Evolutionary conservation across 2,888 invertebrate species (phyloP), one percentile per base, ranked within the genome.

Genomic region (Patella depressa): DNA sequence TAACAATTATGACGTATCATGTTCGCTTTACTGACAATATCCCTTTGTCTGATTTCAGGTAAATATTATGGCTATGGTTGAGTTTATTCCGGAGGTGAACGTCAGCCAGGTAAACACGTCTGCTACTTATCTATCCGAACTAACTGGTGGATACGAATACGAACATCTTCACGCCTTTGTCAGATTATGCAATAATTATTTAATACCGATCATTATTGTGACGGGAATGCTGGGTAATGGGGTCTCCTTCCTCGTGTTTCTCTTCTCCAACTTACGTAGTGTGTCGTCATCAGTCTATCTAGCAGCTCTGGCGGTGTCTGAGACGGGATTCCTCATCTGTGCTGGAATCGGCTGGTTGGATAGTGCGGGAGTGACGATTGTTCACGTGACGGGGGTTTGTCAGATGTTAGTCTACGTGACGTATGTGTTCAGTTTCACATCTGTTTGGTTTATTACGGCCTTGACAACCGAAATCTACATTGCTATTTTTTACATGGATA

Each of bases 381-480:
- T 86, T 74, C 83, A 82, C 77, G 82, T 78, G 15, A 73, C 83
- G 34, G 86, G 84, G n/a, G 81, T 85, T 45, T 88, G 86, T 72
- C 85, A 87, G 75, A 78, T 84, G 15, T 82, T 85, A 0, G 85
- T 87, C 12, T 88, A 84, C 73, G 69, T 84, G 55, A 85, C 85
- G 9, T 86, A 85, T 78, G 84, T 87, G 17, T 84, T 87, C 78
- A 85, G 87, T 19, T 88, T 88, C 71, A 83, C 86, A 19, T 88
- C 88, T 9, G 82, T 88, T 4, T 87, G 87, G 87, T 85, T 85
- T 78, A 85, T 88, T 3, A 85, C 85, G 70, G 84, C 84, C 17
- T 87, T 88, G 69, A 88, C 86, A 0, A 74, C 80, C n/a, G 86
- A 86, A 78, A 85, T 86, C 83, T 88, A 86, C 76, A 78, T 86